Conservation (phyloP, 2,888 invertebrate species). For the Uropetala carovei region DNA sequence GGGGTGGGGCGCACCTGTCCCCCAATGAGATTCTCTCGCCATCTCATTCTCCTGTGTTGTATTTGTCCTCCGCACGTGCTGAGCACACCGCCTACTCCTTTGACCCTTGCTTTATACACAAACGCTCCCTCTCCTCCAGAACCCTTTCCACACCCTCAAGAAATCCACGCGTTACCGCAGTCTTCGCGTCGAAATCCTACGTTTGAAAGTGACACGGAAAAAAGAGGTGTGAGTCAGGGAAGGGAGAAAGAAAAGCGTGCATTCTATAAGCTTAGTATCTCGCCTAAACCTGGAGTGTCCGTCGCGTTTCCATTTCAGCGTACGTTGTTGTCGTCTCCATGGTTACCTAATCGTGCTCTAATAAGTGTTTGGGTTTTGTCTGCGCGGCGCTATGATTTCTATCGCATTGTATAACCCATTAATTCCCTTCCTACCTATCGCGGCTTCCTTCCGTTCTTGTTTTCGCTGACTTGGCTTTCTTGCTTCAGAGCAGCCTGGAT, state of each 20-base stretch:
- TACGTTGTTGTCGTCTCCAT: conserved; percentile 46
- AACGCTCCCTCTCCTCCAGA: not conserved
- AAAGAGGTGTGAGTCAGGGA: not conserved
- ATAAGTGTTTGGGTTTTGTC: conserved; percentile 3
- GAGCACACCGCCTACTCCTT: not conserved
- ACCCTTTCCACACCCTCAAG: not conserved
- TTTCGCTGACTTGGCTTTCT: not conserved
- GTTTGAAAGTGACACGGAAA: not conserved
- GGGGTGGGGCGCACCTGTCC: conserved; percentile 62
- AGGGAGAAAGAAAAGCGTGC: not conserved
- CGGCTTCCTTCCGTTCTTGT: not conserved
- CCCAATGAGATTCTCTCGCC: not conserved
- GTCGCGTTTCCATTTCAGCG: not conserved
- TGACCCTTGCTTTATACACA: not conserved
- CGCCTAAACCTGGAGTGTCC: not conserved
- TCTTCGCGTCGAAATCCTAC: not conserved
- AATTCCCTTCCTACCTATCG: not conserved
- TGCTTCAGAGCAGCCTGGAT: not conserved
- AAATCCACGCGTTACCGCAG: not conserved
- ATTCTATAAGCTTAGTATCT: not conserved
- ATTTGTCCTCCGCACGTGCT: not conserved
- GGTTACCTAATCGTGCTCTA: conserved; percentile 30
- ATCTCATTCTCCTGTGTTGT: not conserved
- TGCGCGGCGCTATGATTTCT: not conserved
- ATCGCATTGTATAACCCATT: not conserved